These are phyloP conservation scores for Nibea coibor DNA, from an alignment of 2,113 vertebrate genomes.

Conservation along the genomic window DNA sequence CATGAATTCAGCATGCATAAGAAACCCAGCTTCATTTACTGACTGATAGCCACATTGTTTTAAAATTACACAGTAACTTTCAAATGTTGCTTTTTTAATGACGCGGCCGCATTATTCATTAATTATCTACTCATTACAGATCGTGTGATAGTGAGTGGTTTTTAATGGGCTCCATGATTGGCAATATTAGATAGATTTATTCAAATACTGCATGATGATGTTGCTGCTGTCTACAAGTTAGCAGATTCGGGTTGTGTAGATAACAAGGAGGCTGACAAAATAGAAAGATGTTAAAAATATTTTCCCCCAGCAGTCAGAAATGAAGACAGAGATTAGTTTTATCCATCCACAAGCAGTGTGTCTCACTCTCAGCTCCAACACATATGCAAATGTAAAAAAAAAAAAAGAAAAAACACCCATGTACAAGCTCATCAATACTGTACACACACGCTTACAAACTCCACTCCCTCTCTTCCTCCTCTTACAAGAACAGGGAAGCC, in stretches of 20 bases:
- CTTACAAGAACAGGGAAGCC: constrained; percentile 25
- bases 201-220: neutral
- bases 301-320: constrained; percentile 2
- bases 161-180: constrained; percentile 12
- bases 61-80: constrained; percentile 28
- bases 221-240: neutral
- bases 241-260: constrained; percentile 20
- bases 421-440: neutral
- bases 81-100: neutral
- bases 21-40: constrained; percentile 33
- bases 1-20: constrained; percentile 23
- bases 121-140: constrained; percentile 38
- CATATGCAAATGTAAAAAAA: neutral
- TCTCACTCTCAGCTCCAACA: constrained; percentile 11
- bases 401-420: neutral
- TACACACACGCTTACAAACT: neutral
- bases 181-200: constrained; percentile 21
- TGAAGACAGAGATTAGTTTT: constrained; percentile 21
- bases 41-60: constrained; percentile 39
- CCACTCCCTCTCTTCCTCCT: constrained; percentile 15
- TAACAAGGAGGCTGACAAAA: constrained; percentile 42
- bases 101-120: constrained; percentile 1
- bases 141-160: constrained; percentile 8
- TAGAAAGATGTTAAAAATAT: constrained; percentile 15
- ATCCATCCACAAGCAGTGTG: neutral